Evolutionary conservation across 2,113 vertebrate species (phyloP), one percentile per base, ranked within the genome.

Genomic region (Pterocles burchelli): DNA sequence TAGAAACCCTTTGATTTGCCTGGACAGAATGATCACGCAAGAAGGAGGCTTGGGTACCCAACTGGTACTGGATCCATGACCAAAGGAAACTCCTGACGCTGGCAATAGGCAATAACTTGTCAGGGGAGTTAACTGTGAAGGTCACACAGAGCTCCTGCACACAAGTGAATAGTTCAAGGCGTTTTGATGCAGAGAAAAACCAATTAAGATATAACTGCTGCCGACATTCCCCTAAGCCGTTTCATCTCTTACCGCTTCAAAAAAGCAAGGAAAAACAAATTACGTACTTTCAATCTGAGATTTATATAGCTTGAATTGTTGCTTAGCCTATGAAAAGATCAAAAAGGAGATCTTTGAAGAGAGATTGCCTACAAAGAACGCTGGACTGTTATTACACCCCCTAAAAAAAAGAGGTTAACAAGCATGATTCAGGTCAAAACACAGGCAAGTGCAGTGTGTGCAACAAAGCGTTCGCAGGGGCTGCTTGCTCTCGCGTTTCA

Each of bases 261-360:
- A 96, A 96, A 93, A 92, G 81, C 72, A 74, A 29, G 76, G 89
- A 92, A 95, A 95, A 96, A 89, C 89, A 95, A 95, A 96, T 97
- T 74, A 97, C 59, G 86, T 75, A 45, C 90, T 86, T 94, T 90
- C 93, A 86, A 67, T 92, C 93, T 80, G 63, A 96, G 90, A 91
- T 96, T 96, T 97, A 93, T 96, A 93, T 58, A 89, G 85, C 67
- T 52, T 93, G 95, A 85, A 93, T 83, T 86, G 95, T 93, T 97
- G 93, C 93, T 94, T 94, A 93, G 95, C 70, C 65, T 94, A 89
- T 92, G 90, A 95, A 90, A 95, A 95, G 93, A 96, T 93, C 85
- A 96, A 96, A 97, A 93, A 93, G 73, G 68, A 78, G 38, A 86
- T 74, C 85, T 92, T 90, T 89, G 92, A 94, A 93, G 80, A 65